These are phyloP conservation scores for Hypercompe scribonia DNA, from an alignment of 2,888 invertebrate genomes.

Conservation along the genomic window DNA sequence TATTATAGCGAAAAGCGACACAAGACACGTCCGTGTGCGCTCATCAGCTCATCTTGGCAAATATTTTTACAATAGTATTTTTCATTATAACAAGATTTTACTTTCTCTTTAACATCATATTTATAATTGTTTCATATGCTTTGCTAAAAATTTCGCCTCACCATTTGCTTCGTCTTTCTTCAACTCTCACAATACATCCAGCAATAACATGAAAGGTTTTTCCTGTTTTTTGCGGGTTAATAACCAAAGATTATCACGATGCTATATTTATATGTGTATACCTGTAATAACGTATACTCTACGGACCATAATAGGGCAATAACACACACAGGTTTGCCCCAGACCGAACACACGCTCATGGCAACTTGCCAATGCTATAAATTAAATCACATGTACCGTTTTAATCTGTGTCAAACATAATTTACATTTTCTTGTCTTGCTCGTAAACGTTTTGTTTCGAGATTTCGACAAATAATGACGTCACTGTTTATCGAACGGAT, in stretches of 20 bases:
- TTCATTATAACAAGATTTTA: not conserved
- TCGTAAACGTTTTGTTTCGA: not conserved
- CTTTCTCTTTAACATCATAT: not conserved
- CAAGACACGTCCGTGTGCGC: too few relatives aligned
- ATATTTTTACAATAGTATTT: too few relatives aligned
- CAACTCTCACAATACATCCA: not conserved
- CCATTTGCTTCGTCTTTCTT: not conserved
- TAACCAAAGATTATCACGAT: not conserved
- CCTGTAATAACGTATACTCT: not conserved
- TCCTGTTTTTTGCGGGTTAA: not conserved
- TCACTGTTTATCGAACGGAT: conserved; percentile 1
- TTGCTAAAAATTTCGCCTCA: not conserved
- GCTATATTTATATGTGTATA: not conserved
- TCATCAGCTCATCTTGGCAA: too few relatives aligned
- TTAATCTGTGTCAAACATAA: conserved; percentile 7
- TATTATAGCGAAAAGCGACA: too few relatives aligned
- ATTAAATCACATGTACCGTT: conserved; percentile 5
- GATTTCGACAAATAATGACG: not conserved
- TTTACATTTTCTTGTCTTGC: not conserved
- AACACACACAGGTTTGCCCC: conserved; percentile 6
- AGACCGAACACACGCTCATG: not conserved
- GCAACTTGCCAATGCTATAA: conserved; percentile 10
- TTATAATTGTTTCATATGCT: not conserved
- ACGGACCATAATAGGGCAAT: conserved; percentile 6
- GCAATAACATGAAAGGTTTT: not conserved